phyloP scores from a whole-genome alignment of 1,140 invertebrate species.

The Ceratina japonica region DNA sequence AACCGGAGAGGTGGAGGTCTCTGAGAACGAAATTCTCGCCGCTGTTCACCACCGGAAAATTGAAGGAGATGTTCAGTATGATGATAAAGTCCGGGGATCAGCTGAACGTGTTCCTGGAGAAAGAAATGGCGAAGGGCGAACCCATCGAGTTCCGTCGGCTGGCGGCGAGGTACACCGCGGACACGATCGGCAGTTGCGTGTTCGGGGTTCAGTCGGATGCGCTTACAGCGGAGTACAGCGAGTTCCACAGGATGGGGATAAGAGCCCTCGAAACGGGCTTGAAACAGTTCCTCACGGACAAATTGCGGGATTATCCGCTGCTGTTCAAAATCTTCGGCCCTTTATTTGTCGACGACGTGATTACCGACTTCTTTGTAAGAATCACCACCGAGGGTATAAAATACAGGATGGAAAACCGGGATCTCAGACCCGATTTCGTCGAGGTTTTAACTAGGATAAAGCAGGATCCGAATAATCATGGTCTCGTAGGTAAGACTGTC shows the following conservation, averaged over 20 bases:
- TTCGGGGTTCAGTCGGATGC: slow-evolving; percentile 80
- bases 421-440: too few relatives aligned
- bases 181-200: slow-evolving; percentile 80
- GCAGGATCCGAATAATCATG: too few relatives aligned
- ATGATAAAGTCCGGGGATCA: slow-evolving; percentile 72
- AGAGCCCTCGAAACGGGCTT: slow-evolving; percentile 45
- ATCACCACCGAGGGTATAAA: slow-evolving; percentile 76
- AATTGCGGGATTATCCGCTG: slow-evolving; percentile 59
- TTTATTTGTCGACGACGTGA: slow-evolving; percentile 62
- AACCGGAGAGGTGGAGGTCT: slow-evolving; percentile 63
- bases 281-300: slow-evolving; percentile 30
- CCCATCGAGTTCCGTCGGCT: slow-evolving; percentile 78
- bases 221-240: slow-evolving; percentile 75
- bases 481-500: too few relatives aligned
- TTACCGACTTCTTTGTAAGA: slow-evolving; percentile 77
- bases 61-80: slow-evolving; percentile 66
- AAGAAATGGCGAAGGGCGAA: slow-evolving; percentile 60
- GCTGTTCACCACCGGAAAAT: slow-evolving; percentile 51
- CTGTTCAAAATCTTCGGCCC: slow-evolving; percentile 58
- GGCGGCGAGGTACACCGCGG: slow-evolving; percentile 76
- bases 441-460: too few relatives aligned
- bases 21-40: slow-evolving; percentile 38
- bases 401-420: slow-evolving; percentile 59
- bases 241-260: slow-evolving; percentile 74
- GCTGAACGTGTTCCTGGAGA: slow-evolving; percentile 58